Evolutionary conservation across 2,113 vertebrate species (phyloP).

Genomic region (Sakesphorus luctuosus): DNA sequence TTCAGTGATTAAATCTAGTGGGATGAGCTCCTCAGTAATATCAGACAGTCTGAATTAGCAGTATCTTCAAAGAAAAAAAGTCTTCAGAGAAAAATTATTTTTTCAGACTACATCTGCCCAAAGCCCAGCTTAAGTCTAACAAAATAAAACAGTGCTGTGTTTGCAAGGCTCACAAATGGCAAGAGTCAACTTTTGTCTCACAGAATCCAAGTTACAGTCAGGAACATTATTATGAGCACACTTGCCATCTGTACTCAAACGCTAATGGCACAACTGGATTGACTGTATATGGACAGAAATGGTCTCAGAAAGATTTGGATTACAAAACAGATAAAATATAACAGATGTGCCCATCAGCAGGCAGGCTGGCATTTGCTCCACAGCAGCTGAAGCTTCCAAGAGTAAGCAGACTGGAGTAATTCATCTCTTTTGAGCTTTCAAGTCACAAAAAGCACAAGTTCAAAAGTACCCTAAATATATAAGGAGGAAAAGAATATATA

Average conservation of each 20-base stretch:
- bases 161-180: not conserved
- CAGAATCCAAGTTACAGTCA: not conserved
- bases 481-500: too few species aligned
- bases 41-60: not conserved
- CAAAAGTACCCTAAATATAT: not conserved
- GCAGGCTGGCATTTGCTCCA: slow-evolving; percentile 18
- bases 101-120: not conserved
- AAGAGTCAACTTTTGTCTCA: not conserved
- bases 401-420: slow-evolving; percentile 36
- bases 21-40: not conserved
- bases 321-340: slow-evolving; percentile 65
- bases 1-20: not conserved
- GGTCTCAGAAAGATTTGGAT: slow-evolving; percentile 58
- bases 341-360: slow-evolving; percentile 66
- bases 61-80: not conserved
- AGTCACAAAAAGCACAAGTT: slow-evolving; percentile 29
- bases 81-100: not conserved
- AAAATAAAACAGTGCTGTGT: not conserved
- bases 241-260: slow-evolving; percentile 60
- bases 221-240: slow-evolving; percentile 18
- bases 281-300: slow-evolving; percentile 65
- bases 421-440: slow-evolving; percentile 29
- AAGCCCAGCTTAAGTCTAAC: not conserved
- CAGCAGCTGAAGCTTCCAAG: slow-evolving; percentile 62
- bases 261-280: slow-evolving; percentile 17